Evolutionary conservation across 2,113 vertebrate genomes (phyloP).

Genomic region (Clinocottus analis): DNA sequence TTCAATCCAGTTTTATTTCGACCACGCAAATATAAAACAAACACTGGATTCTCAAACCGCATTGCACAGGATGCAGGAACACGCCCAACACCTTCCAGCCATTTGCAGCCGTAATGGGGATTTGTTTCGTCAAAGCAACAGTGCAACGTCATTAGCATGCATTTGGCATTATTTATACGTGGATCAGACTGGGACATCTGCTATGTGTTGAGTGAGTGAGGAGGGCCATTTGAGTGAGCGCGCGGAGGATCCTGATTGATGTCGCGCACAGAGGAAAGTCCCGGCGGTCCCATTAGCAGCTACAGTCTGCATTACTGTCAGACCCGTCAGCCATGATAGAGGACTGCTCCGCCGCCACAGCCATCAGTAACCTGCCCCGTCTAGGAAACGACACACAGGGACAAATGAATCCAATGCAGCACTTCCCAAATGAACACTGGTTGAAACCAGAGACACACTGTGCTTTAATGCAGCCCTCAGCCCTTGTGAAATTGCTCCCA

Average conservation of each 20-base stretch:
- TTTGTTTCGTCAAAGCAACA: slow-evolving; percentile 58
- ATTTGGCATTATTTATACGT: slow-evolving; percentile 68
- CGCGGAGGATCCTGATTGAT: slow-evolving; percentile 77
- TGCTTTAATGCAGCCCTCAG: slow-evolving; percentile 57
- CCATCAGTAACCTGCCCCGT: slow-evolving; percentile 65
- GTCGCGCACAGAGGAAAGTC: slow-evolving; percentile 69
- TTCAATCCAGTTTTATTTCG: not conserved
- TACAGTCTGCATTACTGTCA: slow-evolving; percentile 77
- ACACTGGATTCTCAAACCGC: not conserved
- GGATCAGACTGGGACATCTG: slow-evolving; percentile 76
- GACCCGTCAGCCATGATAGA: slow-evolving; percentile 63
- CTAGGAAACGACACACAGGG: slow-evolving; percentile 42
- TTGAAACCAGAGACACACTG: slow-evolving; percentile 61
- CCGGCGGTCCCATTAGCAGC: slow-evolving; percentile 81
- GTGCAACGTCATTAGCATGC: slow-evolving; percentile 69
- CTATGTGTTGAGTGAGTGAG: slow-evolving; percentile 78
- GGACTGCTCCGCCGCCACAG: slow-evolving; percentile 46
- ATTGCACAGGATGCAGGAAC: slow-evolving; percentile 5
- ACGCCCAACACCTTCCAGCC: slow-evolving; percentile 22
- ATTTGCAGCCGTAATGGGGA: slow-evolving; percentile 41
- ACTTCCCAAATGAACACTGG: slow-evolving; percentile 65
- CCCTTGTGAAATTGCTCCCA: slow-evolving; percentile 70
- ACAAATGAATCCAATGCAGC: slow-evolving; percentile 67
- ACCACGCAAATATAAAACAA: slow-evolving; percentile 15
- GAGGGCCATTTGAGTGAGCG: slow-evolving; percentile 71